Conservation (phyloP, 2,797 vertebrate species). For the Oreochromis grahami region DNA sequence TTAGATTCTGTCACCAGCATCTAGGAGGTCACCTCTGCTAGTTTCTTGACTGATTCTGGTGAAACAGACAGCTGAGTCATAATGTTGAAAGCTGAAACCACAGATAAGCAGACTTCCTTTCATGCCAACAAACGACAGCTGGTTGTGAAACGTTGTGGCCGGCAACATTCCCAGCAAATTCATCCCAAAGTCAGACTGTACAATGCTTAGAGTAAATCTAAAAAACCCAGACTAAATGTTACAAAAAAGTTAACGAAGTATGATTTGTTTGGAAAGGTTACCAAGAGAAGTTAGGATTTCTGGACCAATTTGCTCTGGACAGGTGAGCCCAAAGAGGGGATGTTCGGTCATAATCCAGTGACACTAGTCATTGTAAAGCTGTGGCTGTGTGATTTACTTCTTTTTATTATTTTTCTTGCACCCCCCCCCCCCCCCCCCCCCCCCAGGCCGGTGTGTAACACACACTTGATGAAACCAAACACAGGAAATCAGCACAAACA, state of each 20-base stretch:
- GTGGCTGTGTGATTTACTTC: too few relatives aligned
- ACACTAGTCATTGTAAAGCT: too few relatives aligned
- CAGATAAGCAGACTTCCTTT: constrained; percentile 23
- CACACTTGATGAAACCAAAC: not conserved
- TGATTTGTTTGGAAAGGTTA: not conserved
- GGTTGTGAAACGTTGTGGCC: not conserved
- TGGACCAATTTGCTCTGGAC: not conserved
- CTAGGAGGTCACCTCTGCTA: not conserved
- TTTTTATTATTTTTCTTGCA: too few relatives aligned
- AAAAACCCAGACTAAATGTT: not conserved
- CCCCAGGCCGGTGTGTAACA: too few relatives aligned
- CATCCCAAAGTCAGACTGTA: not conserved
- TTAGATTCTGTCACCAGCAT: not conserved
- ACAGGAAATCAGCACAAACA: not conserved
- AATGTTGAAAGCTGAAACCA: not conserved
- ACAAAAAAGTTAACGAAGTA: not conserved
- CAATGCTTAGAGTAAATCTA: not conserved
- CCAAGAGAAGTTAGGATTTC: not conserved
- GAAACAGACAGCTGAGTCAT: not conserved
- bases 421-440: too few relatives aligned
- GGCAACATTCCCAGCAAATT: not conserved
- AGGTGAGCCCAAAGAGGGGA: not conserved
- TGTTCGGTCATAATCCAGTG: not conserved
- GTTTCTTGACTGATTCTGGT: not conserved
- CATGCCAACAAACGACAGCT: not conserved